phyloP scores from a whole-genome alignment of 2,113 vertebrate genomes.

The Ramphastos sulfuratus region DNA sequence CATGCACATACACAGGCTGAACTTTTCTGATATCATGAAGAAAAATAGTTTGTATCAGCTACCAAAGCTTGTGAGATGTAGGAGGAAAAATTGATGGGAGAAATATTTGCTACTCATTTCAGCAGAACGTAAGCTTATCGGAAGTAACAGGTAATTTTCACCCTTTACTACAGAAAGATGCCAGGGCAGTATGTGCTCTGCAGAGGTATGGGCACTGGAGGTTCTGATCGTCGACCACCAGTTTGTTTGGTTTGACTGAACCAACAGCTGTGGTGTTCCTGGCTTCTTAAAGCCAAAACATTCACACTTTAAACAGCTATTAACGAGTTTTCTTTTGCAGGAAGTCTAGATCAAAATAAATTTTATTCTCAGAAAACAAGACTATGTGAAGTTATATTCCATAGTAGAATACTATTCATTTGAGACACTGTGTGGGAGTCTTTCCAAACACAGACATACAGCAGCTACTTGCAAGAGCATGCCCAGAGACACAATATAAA shows the following conservation, averaged over 20 bases:
- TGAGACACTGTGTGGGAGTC: fast-evolving
- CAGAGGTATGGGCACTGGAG: background rate
- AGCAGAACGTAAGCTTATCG: background rate
- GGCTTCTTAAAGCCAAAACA: background rate
- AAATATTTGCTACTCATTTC: background rate
- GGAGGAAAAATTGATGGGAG: background rate
- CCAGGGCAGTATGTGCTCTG: background rate
- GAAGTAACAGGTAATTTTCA: background rate
- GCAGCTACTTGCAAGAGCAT: background rate
- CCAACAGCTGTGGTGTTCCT: background rate
- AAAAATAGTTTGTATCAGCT: background rate
- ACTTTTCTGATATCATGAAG: background rate
- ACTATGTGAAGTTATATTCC: background rate
- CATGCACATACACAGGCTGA: background rate
- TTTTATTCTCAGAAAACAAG: background rate
- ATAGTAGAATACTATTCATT: background rate
- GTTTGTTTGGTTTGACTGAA: background rate
- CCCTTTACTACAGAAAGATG: background rate
- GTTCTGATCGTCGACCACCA: background rate
- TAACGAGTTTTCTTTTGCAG: background rate
- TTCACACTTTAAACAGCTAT: background rate
- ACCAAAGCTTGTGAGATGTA: background rate
- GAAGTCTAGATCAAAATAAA: background rate
- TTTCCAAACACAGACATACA: background rate
- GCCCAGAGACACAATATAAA: background rate